A percentile compares a stretch with the other conserved stretches of the same genome.
phyloP scores from a whole-genome alignment of 53 echinoderm and acorn worm species.

The Echinometra lucunter region DNA sequence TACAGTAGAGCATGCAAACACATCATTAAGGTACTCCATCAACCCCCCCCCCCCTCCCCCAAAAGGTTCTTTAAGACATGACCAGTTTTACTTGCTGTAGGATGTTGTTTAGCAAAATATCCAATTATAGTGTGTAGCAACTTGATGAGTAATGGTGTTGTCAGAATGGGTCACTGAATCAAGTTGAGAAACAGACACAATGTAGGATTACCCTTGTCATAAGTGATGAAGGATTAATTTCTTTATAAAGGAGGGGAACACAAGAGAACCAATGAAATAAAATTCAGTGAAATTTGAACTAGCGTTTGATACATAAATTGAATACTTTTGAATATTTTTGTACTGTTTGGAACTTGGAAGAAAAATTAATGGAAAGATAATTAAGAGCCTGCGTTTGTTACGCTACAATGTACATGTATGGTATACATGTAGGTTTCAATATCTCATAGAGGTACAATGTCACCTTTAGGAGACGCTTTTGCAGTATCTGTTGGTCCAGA shows the following conservation, averaged over 20 bases:
- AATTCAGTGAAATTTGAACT: too few species aligned
- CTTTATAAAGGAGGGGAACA: background rate
- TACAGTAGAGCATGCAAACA: background rate
- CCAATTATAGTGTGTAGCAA: conserved; percentile 53
- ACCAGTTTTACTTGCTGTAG: background rate
- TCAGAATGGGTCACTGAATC: conserved; percentile 50
- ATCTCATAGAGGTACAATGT: too few species aligned
- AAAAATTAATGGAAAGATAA: too few species aligned
- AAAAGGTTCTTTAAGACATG: background rate
- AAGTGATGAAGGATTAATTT: background rate
- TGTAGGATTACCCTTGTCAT: background rate
- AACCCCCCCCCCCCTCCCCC: background rate
- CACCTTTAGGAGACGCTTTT: too few species aligned
- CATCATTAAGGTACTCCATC: background rate
- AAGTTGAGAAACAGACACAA: conserved; percentile 15
- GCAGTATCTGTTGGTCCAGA: too few species aligned
- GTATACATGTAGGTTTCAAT: too few species aligned
- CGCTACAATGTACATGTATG: too few species aligned
- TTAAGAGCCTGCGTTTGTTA: too few species aligned
- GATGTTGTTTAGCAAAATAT: conserved; percentile 59
- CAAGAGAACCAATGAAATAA: background rate
- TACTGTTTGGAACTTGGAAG: too few species aligned
- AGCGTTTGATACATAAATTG: too few species aligned
- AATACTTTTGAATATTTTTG: too few species aligned
- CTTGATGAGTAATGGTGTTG: conserved; percentile 59